Percentiles rank a stretch among this genome's conserved stretches.
Evolutionary conservation across 2,113 vertebrate genomes (phyloP).

Genomic region (Xenopus tropicalis): UCB_Xtro_10.0 CM004444.2:150597001-150597500

Average conservation of each 20-base stretch:
- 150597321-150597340: background rate
- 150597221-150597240: background rate
- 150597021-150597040: slow-evolving; percentile 23
- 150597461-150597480: too few relatives aligned
- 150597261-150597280: slow-evolving; percentile 1
- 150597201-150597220: background rate
- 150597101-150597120: background rate
- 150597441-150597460: too few relatives aligned
- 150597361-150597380: too few relatives aligned
- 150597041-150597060: slow-evolving; percentile 13
- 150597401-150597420: too few relatives aligned
- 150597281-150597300: slow-evolving; percentile 16
- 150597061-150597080: background rate
- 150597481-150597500: too few relatives aligned
- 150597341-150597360: too few relatives aligned
- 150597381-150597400: too few relatives aligned
- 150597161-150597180: background rate
- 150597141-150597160: background rate
- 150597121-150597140: background rate
- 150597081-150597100: background rate
- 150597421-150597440: too few relatives aligned
- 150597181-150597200: background rate
- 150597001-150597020: slow-evolving; percentile 27
- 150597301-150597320: slow-evolving; percentile 5
- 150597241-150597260: too few relatives aligned